A percentile compares a stretch with the other conserved stretches of the same genome.
phyloP scores from a whole-genome alignment of 2,888 invertebrate species.

The Linyphia triangularis region DNA sequence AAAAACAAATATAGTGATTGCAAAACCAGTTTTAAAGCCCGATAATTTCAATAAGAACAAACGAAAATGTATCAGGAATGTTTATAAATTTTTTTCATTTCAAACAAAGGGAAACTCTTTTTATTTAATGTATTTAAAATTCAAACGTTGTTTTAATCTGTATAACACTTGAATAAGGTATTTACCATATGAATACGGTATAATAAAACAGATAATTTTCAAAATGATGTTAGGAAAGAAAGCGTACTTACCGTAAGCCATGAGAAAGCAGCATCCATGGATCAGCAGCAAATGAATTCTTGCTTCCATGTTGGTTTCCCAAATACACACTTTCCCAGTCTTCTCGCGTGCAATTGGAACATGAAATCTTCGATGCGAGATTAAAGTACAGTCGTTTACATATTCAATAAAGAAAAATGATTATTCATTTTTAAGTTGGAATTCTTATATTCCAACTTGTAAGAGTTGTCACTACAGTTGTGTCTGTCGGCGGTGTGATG shows the following conservation, averaged over 20 bases:
- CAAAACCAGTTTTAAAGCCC: not conserved
- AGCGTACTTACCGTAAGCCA: not conserved
- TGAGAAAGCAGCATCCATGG: not conserved
- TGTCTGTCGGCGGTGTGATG: not conserved
- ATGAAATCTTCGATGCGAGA: not conserved
- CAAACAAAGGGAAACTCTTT: not conserved
- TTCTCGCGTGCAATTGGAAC: not conserved
- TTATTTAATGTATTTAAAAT: not conserved
- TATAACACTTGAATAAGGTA: not conserved
- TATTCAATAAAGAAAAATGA: not conserved
- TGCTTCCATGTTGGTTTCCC: not conserved
- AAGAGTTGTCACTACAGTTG: not conserved
- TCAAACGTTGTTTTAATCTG: not conserved
- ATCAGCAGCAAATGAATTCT: not conserved
- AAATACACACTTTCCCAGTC: not conserved
- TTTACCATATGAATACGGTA: not conserved
- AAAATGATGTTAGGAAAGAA: not conserved
- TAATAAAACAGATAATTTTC: not conserved
- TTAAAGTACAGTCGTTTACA: not conserved
- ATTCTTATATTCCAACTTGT: not conserved
- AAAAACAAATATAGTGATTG: too few species aligned
- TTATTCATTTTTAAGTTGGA: not conserved
- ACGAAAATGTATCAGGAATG: too few species aligned
- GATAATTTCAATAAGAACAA: not conserved
- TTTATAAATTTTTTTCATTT: too few species aligned